phyloP scores from a whole-genome alignment of 35 echinoderm and acorn worm species.

The Diadema setosum region DNA sequence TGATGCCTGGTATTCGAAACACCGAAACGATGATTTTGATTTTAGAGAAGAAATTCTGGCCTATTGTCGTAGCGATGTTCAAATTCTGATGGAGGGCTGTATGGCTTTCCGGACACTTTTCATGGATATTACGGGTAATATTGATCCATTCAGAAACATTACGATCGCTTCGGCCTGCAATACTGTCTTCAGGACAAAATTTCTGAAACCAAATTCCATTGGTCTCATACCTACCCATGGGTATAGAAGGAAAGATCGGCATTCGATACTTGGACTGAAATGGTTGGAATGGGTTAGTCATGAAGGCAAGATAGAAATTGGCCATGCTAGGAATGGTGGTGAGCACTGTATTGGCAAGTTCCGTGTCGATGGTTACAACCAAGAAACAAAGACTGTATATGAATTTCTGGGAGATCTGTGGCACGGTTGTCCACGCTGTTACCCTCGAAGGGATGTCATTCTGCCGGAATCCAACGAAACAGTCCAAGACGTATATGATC shows the following conservation, averaged over 20 bases:
- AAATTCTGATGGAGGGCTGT: conserved; percentile 60
- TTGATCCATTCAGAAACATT: conserved; percentile 57
- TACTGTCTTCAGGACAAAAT: conserved; percentile 46
- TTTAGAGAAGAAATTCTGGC: conserved; percentile 43
- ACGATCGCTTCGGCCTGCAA: conserved; percentile 78
- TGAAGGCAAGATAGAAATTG: conserved; percentile 15
- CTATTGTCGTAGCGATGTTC: conserved; percentile 61
- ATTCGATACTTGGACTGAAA: conserved; percentile 32
- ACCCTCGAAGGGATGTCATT: background rate
- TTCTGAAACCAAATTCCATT: conserved; percentile 28
- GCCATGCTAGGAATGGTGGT: conserved; percentile 58
- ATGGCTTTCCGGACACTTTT: conserved; percentile 54
- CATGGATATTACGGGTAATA: background rate
- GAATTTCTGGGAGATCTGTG: conserved; percentile 32
- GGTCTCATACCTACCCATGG: conserved; percentile 41
- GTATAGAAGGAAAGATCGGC: background rate
- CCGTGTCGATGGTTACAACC: conserved; percentile 32
- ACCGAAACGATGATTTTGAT: conserved; percentile 13
- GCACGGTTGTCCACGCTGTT: conserved; percentile 53
- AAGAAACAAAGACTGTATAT: background rate
- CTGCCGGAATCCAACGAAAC: background rate
- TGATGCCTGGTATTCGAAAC: conserved; percentile 31
- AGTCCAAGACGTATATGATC: conserved; percentile 15
- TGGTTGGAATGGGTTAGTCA: conserved; percentile 33
- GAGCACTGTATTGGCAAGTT: conserved; percentile 27